phyloP scores from a whole-genome alignment of 2,113 vertebrate genomes.

The Desmodus rotundus region DNA sequence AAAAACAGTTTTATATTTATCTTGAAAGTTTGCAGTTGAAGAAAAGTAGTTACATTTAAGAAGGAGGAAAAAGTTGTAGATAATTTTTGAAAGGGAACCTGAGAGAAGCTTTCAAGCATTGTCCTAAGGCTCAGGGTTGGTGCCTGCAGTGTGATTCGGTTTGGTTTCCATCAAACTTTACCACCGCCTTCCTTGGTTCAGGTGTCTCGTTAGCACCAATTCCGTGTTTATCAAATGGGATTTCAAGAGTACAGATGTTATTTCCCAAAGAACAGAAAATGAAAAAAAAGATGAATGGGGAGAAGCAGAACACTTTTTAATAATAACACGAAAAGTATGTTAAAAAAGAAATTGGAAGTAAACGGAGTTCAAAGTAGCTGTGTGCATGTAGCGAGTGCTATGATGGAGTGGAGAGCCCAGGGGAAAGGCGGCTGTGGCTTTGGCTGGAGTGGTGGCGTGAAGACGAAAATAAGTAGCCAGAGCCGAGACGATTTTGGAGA shows the following conservation, averaged over 20 bases:
- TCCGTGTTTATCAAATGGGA: background rate
- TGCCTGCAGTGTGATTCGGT: background rate
- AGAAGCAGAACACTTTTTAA: background rate
- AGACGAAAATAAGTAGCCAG: background rate
- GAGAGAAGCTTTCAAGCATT: background rate
- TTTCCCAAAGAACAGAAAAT: background rate
- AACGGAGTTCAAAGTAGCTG: background rate
- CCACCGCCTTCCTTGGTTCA: background rate
- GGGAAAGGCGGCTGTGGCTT: background rate
- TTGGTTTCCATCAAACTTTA: background rate
- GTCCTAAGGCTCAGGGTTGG: background rate
- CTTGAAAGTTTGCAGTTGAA: background rate
- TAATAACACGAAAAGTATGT: background rate
- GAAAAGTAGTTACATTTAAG: conserved; percentile 17
- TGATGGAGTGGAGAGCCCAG: background rate
- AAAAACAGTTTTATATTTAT: background rate
- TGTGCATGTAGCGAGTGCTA: background rate
- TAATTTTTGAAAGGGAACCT: background rate
- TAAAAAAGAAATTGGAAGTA: background rate
- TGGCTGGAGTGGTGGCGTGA: background rate
- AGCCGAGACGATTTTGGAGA: background rate
- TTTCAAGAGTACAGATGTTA: background rate
- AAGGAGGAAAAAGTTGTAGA: background rate
- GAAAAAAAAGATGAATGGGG: background rate
- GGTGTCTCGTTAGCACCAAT: background rate